Base-by-base conservation (phyloP, 2,797 vertebrate species). In the Yasuhikotakia modesta region DNA sequence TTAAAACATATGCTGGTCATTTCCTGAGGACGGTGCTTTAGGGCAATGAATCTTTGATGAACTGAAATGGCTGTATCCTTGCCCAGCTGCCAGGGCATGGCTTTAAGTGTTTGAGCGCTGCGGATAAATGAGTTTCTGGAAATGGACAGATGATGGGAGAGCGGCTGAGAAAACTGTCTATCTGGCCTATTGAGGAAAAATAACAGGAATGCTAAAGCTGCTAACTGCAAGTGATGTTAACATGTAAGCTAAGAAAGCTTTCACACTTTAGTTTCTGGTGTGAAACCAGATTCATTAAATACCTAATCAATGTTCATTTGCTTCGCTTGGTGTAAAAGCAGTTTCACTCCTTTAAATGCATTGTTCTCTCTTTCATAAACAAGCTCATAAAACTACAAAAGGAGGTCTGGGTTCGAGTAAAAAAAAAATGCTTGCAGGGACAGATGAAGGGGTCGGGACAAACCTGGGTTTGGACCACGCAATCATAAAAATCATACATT, bases 21-120 rank as follows among this genome's bases (percentile, higher is more conserved):
- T 84, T 85, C 73, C 50, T 50, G 69, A 80, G 73, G 70, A 82
- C 39, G 32, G 50, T 82, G 82, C 83, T 85, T 91, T 89, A 85
- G 80, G 87, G 72, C 64, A 70, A 90, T 93, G 80, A 91, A 93
- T 91, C 84, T 93, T 93, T 92, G 86, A 91, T 92, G 90, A 92
- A 83, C 69, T 79, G 80, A 90, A 92, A 92, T 91, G 86, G 87
- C 79, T 83, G 68, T 85, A 78, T 81, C 73, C 81, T 81, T 83
- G 83, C 82, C 84, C 85, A 87, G 89, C 86, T 88, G 87, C 83
- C 79, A 63, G 80, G 76, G 70, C 79, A 81, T 76, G 84, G 85
- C 73, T 88, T 86, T 89, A 85, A 89, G 82, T 61, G 46, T 46
- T 78, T 79, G 58, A 45, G 58, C 86, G 86, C 81, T 81, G 83